These are phyloP conservation scores for Siphlonurus alternatus DNA, from an alignment of 2,888 invertebrate species.

Conservation along the genomic window DNA sequence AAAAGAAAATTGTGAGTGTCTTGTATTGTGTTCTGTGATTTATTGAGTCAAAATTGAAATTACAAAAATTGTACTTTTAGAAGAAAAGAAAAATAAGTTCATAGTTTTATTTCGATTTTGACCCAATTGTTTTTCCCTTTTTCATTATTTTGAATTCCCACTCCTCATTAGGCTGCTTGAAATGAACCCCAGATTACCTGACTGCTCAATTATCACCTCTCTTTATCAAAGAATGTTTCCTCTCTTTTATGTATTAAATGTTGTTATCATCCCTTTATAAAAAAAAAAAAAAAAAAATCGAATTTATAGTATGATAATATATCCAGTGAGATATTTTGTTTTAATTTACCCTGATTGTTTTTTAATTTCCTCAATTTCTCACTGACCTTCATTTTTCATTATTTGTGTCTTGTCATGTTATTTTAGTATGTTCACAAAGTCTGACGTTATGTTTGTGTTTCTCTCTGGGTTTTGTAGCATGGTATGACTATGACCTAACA, in stretches of 20 bases:
- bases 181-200: too few relatives aligned
- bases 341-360: constrained; percentile 4
- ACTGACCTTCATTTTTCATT: constrained; percentile 6
- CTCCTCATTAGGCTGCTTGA: neutral
- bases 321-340: neutral
- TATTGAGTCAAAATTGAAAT: neutral
- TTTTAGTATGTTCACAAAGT: too few relatives aligned
- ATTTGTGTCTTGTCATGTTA: constrained; percentile 1
- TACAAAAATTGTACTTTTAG: neutral
- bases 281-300: neutral
- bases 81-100: neutral
- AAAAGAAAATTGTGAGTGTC: neutral
- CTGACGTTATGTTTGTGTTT: constrained; percentile 4
- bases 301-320: neutral
- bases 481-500: constrained; percentile 80
- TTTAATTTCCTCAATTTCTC: constrained; percentile 1
- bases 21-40: neutral
- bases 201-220: too few relatives aligned
- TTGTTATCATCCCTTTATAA: too few relatives aligned
- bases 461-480: constrained; percentile 42
- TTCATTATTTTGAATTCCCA: neutral
- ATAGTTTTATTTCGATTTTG: neutral
- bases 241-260: too few relatives aligned
- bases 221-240: too few relatives aligned
- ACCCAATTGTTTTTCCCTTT: neutral